Conservation (phyloP, 2,888 invertebrate genomes). For the Minunthozetes semirufus region DNA sequence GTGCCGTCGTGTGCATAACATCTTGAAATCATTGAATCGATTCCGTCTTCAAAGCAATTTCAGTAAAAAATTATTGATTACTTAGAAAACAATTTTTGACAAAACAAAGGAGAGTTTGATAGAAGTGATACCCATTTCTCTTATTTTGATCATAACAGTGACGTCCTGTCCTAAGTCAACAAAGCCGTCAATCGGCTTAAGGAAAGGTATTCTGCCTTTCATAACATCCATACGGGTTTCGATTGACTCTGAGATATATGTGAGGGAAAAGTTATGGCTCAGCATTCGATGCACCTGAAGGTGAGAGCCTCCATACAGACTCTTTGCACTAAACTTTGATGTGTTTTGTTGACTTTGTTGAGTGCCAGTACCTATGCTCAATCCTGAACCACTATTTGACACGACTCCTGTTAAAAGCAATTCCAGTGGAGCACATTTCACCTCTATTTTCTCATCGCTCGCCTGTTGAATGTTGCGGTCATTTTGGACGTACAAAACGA, state of each 20-base stretch:
- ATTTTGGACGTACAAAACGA: constrained; percentile 65
- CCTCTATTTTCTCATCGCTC: constrained; percentile 61
- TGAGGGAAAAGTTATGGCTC: constrained; percentile 31
- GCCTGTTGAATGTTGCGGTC: constrained; percentile 66
- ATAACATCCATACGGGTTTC: constrained; percentile 45
- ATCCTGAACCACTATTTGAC: background rate
- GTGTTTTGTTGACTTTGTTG: background rate
- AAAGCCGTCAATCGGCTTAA: constrained; percentile 40
- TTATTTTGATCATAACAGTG: constrained; percentile 44
- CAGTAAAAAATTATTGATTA: constrained; percentile 24
- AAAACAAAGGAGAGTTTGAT: background rate
- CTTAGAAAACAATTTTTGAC: too few relatives aligned
- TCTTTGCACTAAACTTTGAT: constrained; percentile 28
- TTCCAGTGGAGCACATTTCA: constrained; percentile 53
- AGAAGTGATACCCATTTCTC: constrained; percentile 51
- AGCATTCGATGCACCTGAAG: constrained; percentile 20
- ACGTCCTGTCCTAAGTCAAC: constrained; percentile 45
- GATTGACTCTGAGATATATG: constrained; percentile 19
- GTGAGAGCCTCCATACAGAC: constrained; percentile 4
- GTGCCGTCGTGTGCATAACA: constrained; percentile 71
- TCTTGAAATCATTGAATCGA: constrained; percentile 66
- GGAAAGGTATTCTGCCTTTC: constrained; percentile 42
- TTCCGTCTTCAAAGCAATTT: constrained; percentile 54
- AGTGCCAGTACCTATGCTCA: too few relatives aligned
- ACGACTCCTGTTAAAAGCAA: background rate